Conservation (phyloP, 1,140 invertebrate genomes). For the Neodiprion lecontei region DNA sequence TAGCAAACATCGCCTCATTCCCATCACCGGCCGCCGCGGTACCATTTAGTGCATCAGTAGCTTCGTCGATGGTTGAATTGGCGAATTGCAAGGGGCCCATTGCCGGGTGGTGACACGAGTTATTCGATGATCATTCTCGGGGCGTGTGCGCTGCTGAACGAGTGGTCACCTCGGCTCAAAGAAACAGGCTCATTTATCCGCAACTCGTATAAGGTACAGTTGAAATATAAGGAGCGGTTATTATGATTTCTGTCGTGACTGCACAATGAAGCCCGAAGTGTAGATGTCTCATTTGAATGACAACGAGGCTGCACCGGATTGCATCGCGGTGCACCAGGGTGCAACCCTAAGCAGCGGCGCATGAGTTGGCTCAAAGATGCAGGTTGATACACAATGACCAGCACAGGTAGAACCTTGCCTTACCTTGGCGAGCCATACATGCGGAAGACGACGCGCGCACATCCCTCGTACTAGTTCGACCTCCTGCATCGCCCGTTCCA, state of each 20-base stretch:
- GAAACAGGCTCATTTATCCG: background rate
- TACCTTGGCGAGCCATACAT: background rate
- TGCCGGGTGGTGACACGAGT: no score
- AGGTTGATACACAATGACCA: background rate
- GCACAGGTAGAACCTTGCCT: no score
- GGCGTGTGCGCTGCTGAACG: background rate
- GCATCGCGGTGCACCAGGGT: background rate
- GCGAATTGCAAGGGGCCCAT: no score
- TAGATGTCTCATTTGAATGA: slow-evolving; percentile 45
- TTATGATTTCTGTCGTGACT: slow-evolving; percentile 21
- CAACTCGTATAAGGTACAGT: background rate
- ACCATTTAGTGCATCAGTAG: no score
- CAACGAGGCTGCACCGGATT: slow-evolving; percentile 22
- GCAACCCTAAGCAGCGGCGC: background rate
- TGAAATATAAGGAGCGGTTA: background rate
- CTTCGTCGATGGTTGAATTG: no score
- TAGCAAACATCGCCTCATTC: no score
- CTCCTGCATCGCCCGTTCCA: background rate
- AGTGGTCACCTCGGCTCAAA: background rate
- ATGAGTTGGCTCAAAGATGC: background rate
- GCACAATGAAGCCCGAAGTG: slow-evolving; percentile 23
- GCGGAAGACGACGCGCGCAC: background rate
- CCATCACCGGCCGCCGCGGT: no score
- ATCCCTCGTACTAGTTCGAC: background rate
- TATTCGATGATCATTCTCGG: no score